phyloP scores from a whole-genome alignment of 2,888 invertebrate species.

The Marronus borbonicus region DNA sequence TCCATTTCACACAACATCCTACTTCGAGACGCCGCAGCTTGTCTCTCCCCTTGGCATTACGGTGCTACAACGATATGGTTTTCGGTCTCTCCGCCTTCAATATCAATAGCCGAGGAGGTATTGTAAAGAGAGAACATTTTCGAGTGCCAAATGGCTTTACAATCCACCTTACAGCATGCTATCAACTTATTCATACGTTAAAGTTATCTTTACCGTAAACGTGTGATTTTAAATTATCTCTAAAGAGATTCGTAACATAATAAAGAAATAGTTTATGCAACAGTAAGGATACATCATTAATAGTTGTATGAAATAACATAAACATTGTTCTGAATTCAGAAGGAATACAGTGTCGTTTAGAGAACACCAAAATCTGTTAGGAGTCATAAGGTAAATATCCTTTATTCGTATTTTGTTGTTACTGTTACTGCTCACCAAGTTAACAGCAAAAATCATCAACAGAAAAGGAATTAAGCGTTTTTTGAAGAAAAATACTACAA shows the following conservation, averaged over 20 bases:
- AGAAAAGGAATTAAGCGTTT: too few relatives aligned
- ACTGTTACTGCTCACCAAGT: too few relatives aligned
- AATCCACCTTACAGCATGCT: constrained; percentile 56
- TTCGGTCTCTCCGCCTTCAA: constrained; percentile 53
- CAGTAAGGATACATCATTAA: too few relatives aligned
- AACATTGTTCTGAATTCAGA: too few relatives aligned
- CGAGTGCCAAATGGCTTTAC: constrained; percentile 67
- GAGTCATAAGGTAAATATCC: too few relatives aligned
- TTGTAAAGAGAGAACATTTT: constrained; percentile 68
- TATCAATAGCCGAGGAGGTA: constrained; percentile 63
- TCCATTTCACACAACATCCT: constrained; percentile 67
- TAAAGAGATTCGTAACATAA: not conserved
- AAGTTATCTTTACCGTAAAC: not conserved
- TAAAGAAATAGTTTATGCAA: not conserved
- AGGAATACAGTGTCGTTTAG: too few relatives aligned
- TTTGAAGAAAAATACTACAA: too few relatives aligned
- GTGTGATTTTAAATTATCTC: constrained; percentile 4
- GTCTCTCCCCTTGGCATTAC: constrained; percentile 59
- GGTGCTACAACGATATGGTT: constrained; percentile 47
- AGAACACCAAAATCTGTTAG: too few relatives aligned
- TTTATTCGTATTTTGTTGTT: too few relatives aligned
- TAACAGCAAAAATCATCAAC: too few relatives aligned
- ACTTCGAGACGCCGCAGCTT: constrained; percentile 58
- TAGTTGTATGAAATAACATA: too few relatives aligned
- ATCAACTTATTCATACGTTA: constrained; percentile 23